Percentiles rank a stretch among this genome's conserved stretches.
Evolutionary conservation across 2,113 vertebrate genomes (phyloP).

Genomic region (Pachyramphus minor): DNA sequence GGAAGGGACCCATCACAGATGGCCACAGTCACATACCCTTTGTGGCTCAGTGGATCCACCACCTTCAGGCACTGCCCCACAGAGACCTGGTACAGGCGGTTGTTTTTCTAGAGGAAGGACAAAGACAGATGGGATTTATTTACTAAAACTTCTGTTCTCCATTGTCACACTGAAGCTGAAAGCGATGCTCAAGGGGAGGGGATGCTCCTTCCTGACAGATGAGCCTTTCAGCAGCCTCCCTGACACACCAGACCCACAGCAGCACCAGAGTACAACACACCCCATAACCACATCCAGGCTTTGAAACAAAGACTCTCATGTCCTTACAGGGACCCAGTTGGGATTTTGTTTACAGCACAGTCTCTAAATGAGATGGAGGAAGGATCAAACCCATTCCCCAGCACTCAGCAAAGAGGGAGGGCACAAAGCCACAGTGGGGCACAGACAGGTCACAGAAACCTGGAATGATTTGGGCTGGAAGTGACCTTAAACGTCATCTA

Average conservation of each 20-base stretch:
- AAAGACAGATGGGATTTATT: neutral
- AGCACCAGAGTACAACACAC: neutral
- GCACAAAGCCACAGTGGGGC: neutral
- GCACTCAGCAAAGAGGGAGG: neutral
- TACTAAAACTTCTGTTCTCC: neutral
- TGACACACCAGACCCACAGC: neutral
- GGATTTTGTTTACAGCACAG: neutral
- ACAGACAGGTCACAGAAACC: neutral
- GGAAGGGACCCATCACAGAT: slow-evolving; percentile 86
- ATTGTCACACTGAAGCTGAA: neutral
- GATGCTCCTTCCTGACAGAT: neutral
- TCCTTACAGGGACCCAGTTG: neutral
- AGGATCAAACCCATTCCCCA: neutral
- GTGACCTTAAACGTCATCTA: neutral
- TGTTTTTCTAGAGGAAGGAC: slow-evolving; percentile 77
- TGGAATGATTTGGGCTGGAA: neutral
- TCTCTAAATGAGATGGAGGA: neutral
- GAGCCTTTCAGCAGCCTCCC: neutral
- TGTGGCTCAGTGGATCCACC: slow-evolving; percentile 73
- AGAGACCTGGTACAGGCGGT: slow-evolving; percentile 92
- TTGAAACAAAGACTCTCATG: fast-evolving
- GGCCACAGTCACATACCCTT: slow-evolving; percentile 87
- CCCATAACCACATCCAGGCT: neutral
- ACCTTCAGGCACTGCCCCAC: slow-evolving; percentile 91
- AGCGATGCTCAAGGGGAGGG: neutral